These are phyloP conservation scores for Ormyrus nitidulus DNA, from an alignment of 2,888 invertebrate genomes.

Conservation along the genomic window DNA sequence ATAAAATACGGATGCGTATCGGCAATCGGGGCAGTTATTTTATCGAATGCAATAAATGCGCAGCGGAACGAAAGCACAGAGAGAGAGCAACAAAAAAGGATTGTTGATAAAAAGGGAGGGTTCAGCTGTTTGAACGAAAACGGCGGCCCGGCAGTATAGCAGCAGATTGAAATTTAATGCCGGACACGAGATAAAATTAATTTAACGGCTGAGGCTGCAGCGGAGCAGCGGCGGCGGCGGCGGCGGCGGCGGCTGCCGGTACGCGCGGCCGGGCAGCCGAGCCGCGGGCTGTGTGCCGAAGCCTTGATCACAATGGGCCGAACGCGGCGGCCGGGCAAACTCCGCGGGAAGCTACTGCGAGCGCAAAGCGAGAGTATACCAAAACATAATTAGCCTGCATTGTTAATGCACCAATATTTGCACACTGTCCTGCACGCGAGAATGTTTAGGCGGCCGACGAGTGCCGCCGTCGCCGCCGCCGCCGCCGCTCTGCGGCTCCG, in stretches of 20 bases:
- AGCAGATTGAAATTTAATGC: slow-evolving; percentile 70
- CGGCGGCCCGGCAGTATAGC: slow-evolving; percentile 14
- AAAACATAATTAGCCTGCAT: slow-evolving; percentile 76
- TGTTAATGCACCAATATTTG: slow-evolving; percentile 76
- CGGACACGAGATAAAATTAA: slow-evolving; percentile 75
- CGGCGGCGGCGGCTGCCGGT: background rate
- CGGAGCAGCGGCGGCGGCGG: slow-evolving; percentile 6
- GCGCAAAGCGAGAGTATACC: slow-evolving; percentile 62
- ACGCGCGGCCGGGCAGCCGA: slow-evolving; percentile 29
- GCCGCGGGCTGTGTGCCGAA: slow-evolving; percentile 62
- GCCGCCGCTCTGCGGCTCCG: background rate
- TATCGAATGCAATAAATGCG: background rate
- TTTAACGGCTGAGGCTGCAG: slow-evolving; percentile 68
- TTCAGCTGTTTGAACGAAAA: background rate
- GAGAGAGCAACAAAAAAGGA: background rate
- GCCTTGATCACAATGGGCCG: slow-evolving; percentile 73
- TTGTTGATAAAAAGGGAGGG: background rate
- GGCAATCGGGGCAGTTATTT: background rate
- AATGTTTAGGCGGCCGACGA: slow-evolving; percentile 10
- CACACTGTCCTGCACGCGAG: slow-evolving; percentile 70
- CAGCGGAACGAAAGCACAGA: background rate
- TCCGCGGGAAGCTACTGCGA: slow-evolving; percentile 30
- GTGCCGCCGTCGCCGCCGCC: background rate
- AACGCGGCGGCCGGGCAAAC: slow-evolving; percentile 68
- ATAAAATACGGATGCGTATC: background rate